A percentile compares a stretch with the other conserved stretches of the same genome.
Evolutionary conservation across 2,113 vertebrate genomes (phyloP).

Genomic region (Pluvianellus socialis): DNA sequence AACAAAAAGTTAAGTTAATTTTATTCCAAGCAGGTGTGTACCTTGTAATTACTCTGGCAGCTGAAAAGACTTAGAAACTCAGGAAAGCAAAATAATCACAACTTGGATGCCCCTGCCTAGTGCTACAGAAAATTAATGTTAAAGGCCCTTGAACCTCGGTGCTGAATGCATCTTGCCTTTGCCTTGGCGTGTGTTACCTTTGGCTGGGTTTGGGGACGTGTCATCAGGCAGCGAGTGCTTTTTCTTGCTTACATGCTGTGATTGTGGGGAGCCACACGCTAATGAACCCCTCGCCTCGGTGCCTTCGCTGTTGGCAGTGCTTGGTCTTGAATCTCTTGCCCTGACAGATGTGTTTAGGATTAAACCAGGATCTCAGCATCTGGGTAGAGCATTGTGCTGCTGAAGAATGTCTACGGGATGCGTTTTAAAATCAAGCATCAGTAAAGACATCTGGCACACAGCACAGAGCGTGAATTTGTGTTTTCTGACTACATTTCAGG

Average conservation of each 20-base stretch:
- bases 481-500: background rate
- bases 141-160: background rate
- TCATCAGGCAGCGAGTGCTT: background rate
- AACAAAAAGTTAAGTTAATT: slow-evolving; percentile 45
- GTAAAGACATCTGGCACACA: background rate
- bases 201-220: background rate
- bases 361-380: background rate
- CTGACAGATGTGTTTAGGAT: background rate
- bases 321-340: background rate
- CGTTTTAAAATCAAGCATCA: background rate
- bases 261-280: background rate
- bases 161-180: background rate
- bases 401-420: background rate
- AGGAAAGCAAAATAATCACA: background rate
- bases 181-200: background rate
- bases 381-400: background rate
- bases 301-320: background rate
- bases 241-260: background rate
- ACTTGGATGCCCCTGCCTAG: background rate
- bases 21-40: slow-evolving; percentile 35
- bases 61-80: slow-evolving; percentile 16
- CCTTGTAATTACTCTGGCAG: slow-evolving; percentile 21
- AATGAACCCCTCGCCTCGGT: background rate
- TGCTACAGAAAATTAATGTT: background rate
- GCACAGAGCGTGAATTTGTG: background rate